phyloP scores from a whole-genome alignment of 2,888 invertebrate genomes.

The Caenorhabditis macrosperma region DNA sequence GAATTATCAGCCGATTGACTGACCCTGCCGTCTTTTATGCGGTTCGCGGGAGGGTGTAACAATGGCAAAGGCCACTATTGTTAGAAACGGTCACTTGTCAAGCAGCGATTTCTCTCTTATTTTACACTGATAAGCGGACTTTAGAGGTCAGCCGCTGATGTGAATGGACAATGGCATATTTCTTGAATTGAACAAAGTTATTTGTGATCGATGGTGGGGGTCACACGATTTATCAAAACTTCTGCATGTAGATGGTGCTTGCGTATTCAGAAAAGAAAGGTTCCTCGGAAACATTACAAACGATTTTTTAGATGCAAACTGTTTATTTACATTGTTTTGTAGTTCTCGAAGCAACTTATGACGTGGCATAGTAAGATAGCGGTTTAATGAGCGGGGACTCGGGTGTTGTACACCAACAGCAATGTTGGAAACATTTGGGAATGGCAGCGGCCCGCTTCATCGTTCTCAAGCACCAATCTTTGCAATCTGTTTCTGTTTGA shows the following conservation, averaged over 20 bases:
- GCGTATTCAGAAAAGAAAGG: neutral
- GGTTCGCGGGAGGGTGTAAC: neutral
- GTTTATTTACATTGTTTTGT: too few species aligned
- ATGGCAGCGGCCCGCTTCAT: too few species aligned
- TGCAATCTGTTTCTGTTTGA: too few species aligned
- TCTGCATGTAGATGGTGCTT: too few species aligned
- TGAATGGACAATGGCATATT: constrained; percentile 28
- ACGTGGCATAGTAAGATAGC: too few species aligned
- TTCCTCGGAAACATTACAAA: too few species aligned
- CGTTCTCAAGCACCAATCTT: too few species aligned
- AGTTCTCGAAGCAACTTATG: too few species aligned
- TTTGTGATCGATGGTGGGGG: neutral
- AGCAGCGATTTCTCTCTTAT: neutral
- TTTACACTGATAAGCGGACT: constrained; percentile 31
- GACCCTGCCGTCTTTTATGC: constrained; percentile 14
- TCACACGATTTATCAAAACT: neutral
- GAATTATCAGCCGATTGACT: neutral
- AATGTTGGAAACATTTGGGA: too few species aligned
- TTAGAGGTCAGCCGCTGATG: constrained; percentile 32
- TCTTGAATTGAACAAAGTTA: neutral
- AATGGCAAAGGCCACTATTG: constrained; percentile 1
- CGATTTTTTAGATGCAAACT: too few species aligned
- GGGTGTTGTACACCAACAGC: too few species aligned
- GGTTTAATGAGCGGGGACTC: too few species aligned
- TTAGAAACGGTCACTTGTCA: constrained; percentile 7